phyloP scores from a whole-genome alignment of 2,888 invertebrate genomes.

The Atethmia centrago region DNA sequence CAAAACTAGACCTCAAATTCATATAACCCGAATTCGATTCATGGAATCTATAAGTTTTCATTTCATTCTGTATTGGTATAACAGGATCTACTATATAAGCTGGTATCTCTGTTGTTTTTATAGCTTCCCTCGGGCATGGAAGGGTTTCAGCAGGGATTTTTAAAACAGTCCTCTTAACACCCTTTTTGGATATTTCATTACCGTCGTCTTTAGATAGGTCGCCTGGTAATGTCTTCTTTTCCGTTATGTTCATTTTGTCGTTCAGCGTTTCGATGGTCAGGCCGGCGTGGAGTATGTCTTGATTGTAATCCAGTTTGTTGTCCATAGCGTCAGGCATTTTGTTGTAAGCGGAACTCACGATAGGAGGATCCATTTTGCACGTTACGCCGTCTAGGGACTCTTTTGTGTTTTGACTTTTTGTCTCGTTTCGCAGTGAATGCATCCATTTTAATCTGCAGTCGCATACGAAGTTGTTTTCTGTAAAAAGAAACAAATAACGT shows the following conservation, averaged over 20 bases:
- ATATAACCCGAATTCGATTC: constrained; percentile 77
- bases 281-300: constrained; percentile 82
- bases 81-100: constrained; percentile 82
- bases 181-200: constrained; percentile 79
- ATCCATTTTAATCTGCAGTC: constrained; percentile 96
- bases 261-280: constrained; percentile 82
- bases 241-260: constrained; percentile 81
- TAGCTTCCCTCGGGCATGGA: constrained; percentile 83
- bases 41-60: constrained; percentile 86
- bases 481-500: constrained; percentile 70
- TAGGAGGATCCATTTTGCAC: constrained; percentile 92
- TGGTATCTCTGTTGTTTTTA: constrained; percentile 82
- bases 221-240: constrained; percentile 74
- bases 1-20: constrained; percentile 64
- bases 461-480: constrained; percentile 96
- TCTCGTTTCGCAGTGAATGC: constrained; percentile 93
- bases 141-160: constrained; percentile 85
- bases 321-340: constrained; percentile 81
- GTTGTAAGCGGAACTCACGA: constrained; percentile 87
- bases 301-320: constrained; percentile 81
- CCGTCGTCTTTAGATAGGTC: constrained; percentile 70
- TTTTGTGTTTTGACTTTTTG: constrained; percentile 93
- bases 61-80: constrained; percentile 87
- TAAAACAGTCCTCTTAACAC: constrained; percentile 82
- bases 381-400: constrained; percentile 93